A percentile compares a stretch with the other conserved stretches of the same genome.
Evolutionary conservation across 2,888 invertebrate genomes (phyloP).

Genomic region (Leptinotarsa tumamoca): DNA sequence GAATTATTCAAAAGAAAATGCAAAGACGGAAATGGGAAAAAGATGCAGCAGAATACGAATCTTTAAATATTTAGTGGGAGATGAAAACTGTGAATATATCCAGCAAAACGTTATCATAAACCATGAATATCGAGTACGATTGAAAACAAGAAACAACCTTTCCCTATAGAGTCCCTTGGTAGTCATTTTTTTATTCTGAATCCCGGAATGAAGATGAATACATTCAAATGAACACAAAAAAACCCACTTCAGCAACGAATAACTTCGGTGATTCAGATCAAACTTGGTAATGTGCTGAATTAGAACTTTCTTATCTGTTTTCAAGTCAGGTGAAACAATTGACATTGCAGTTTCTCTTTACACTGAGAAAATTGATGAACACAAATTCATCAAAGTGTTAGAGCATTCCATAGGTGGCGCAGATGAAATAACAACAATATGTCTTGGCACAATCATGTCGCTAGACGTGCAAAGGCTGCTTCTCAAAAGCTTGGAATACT

Average conservation of each 20-base stretch:
- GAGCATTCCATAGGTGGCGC: too few relatives aligned
- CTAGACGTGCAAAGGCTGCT: too few relatives aligned
- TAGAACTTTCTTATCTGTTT: not conserved
- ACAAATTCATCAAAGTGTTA: too few relatives aligned
- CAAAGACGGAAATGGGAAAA: not conserved
- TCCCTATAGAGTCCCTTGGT: not conserved
- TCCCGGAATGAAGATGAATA: not conserved
- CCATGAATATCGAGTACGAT: not conserved
- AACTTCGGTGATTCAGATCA: not conserved
- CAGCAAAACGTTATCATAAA: not conserved
- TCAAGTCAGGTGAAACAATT: not conserved
- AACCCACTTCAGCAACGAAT: not conserved
- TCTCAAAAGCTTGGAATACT: too few relatives aligned
- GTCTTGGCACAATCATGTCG: too few relatives aligned
- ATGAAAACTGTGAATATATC: not conserved
- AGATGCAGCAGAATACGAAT: not conserved
- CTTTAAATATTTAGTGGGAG: not conserved
- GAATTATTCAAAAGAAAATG: not conserved
- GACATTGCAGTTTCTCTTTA: not conserved
- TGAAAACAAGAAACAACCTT: not conserved
- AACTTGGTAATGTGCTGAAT: not conserved
- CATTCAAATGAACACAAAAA: conserved; percentile 1
- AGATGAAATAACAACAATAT: too few relatives aligned
- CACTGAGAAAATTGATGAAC: not conserved
- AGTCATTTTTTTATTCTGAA: not conserved